Evolutionary conservation across 2,888 invertebrate species (phyloP).

Genomic region (Uropetala carovei): DNA sequence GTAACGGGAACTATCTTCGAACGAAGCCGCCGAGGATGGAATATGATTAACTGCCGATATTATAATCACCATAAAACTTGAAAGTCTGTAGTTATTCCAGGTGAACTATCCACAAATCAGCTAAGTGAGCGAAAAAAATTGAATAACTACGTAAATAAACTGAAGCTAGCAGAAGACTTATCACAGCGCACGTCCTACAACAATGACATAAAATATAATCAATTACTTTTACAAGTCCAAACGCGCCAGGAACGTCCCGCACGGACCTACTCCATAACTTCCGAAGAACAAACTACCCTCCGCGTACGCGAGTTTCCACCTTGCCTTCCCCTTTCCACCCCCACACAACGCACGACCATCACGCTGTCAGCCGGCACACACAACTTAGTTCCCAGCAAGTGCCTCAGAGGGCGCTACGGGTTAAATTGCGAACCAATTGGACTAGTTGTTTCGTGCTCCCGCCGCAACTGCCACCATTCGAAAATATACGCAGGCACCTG

Average conservation of each 20-base stretch:
- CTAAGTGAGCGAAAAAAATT: not conserved
- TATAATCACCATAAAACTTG: not conserved
- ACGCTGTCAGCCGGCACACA: not conserved
- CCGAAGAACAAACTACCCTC: constrained; percentile 43
- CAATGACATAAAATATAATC: not conserved
- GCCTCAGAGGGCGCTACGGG: constrained; percentile 15
- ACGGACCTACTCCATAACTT: constrained; percentile 36
- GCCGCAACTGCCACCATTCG: not conserved
- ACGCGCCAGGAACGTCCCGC: not conserved
- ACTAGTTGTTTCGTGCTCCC: not conserved
- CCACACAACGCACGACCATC: not conserved
- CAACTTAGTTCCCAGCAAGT: constrained; percentile 10
- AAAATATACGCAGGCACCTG: not conserved
- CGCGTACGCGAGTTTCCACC: not conserved
- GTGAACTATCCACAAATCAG: not conserved
- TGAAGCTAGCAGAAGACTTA: not conserved
- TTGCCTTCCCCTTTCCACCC: not conserved
- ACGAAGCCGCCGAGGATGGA: not conserved
- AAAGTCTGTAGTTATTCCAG: constrained; percentile 23
- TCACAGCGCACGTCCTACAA: not conserved
- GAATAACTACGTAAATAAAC: not conserved
- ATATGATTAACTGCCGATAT: not conserved
- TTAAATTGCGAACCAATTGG: constrained; percentile 14
- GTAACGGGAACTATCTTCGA: not conserved
- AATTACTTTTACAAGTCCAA: not conserved